Evolutionary conservation across 2,797 vertebrate species (phyloP), one percentile per base, ranked within the genome.

Genomic region (Kryptolebias ocellatus): DNA sequence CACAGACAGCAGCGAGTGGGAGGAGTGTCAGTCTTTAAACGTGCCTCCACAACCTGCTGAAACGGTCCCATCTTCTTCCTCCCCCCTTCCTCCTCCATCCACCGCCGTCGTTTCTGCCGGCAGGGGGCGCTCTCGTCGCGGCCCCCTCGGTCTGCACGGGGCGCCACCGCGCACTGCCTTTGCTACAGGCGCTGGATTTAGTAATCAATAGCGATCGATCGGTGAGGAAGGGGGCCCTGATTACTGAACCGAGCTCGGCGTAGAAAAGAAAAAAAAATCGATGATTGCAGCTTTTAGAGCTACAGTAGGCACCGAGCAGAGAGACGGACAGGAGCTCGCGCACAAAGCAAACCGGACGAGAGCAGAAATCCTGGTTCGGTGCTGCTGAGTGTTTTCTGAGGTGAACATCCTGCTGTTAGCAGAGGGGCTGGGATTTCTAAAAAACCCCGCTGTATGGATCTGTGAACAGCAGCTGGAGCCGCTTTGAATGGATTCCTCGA

Each of bases 201-300:
- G 83, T 88, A 90, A 93, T 94, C 94, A 81, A 94, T 94, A 94
- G 83, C 90, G 90, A 94, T 94, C 93, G 93, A 94, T 93, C 89
- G 89, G 89, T 84, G 92, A 92, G 93, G 93, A 93, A 93, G 91
- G 94, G 91, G 92, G 92, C 90, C 91, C 93, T 94, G 94, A 94
- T 94, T 94, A 93, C 94, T 93, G 94, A 93, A 93, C 92, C 94
- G 91, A 92, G 91, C 90, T 90, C 91, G 79, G 91, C 83, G 90
- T 89, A 92, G 92, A 93, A 92, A 92, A 90, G 90, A 76, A 85
- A 63, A 81, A 24, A 79, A 92, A 93, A 94, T 94, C 94, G 87
- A 94, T 94, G 82, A 91, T 89, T 92, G 90, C 93, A 93, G 94
- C 93, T 93, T 94, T 94, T 92, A 93, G 89, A 93, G 92, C 93